Evolutionary conservation across 2,113 vertebrate species (phyloP).

Genomic region (Periophthalmodon schlosseri): DNA sequence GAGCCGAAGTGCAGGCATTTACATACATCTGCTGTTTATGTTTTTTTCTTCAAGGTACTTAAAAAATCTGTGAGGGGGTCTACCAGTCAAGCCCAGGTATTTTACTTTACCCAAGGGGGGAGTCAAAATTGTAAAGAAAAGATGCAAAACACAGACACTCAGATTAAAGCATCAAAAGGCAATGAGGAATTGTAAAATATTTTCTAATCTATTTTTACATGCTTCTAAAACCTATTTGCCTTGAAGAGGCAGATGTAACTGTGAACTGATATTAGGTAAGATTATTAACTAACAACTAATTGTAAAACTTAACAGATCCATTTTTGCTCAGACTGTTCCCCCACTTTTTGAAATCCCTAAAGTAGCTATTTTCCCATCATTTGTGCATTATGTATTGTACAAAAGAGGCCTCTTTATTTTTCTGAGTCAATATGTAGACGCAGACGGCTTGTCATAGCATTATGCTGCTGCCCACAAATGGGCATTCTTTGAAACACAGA

Average conservation of each 20-base stretch:
- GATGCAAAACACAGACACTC: not conserved
- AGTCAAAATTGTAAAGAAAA: not conserved
- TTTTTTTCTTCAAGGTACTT: not conserved
- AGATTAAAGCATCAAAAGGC: not conserved
- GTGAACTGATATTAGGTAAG: not conserved
- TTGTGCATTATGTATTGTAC: conserved; percentile 45
- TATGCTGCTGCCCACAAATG: conserved; percentile 86
- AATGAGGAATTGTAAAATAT: not conserved
- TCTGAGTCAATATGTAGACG: conserved; percentile 40
- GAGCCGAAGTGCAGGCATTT: not conserved
- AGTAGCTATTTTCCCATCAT: conserved; percentile 26
- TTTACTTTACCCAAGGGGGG: not conserved
- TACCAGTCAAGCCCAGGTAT: not conserved
- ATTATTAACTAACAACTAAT: not conserved
- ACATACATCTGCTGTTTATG: conserved; percentile 24
- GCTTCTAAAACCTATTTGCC: too few relatives aligned
- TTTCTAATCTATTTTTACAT: not conserved
- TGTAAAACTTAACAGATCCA: not conserved
- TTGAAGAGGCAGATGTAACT: not conserved
- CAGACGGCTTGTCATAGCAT: conserved; percentile 55
- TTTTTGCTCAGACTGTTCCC: conserved; percentile 1
- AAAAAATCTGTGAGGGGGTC: not conserved
- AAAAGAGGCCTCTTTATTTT: conserved; percentile 61
- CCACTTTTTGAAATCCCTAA: conserved; percentile 7
- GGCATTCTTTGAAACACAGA: conserved; percentile 90